Base-by-base conservation (phyloP, 2,113 vertebrate genomes). In the Microcebus ravelobensis region DNA sequence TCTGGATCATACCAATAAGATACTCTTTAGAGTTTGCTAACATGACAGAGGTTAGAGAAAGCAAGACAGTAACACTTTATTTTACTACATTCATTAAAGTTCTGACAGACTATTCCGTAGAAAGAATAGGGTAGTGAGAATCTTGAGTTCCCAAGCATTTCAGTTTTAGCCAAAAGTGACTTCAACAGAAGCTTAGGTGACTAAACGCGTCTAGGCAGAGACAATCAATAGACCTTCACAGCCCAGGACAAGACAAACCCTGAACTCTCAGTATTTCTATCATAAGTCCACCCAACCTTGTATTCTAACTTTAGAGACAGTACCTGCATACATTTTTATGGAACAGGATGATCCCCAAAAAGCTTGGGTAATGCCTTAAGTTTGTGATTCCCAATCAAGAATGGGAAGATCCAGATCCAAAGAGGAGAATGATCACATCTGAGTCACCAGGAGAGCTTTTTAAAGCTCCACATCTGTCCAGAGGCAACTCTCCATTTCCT, bases 111-210 rank as follows among this genome's bases (percentile, higher is more conserved):
- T 48, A 17, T 74, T 94, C 87, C 97, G 65, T 0, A 0, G 77
- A 83, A 45, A 97, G 61, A n/a, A 0, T 91, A 71, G 25, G 86
- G 55, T 31, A 85, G 91, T 63, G 21, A 93, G 4, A 87, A 85
- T 18, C 23, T n/a, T 25, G 9, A 63, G 31, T 25, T 13, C 34
- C 20, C 39, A 36, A 29, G 42, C 13, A 15, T 61, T 29, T 63
- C 17, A 36, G 42, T 21, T 50, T 48, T 6, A 20, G 10, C 95
- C 89, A 96, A 97, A 90, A 84, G 74, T 61, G 96, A 95, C 96
- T 98, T 97, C 96, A 68, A 91, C 36, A 97, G 97, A 85, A 97
- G 96, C 83, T 77, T 45, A 92, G 93, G 91, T 91, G n/a, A 85
- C 70, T 87, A 71, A 71, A 88, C 15, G 45, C 91, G 96, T 94